These are phyloP conservation scores for Cordilura impudica DNA, from an alignment of 2,888 invertebrate genomes.

Conservation along the genomic window DNA sequence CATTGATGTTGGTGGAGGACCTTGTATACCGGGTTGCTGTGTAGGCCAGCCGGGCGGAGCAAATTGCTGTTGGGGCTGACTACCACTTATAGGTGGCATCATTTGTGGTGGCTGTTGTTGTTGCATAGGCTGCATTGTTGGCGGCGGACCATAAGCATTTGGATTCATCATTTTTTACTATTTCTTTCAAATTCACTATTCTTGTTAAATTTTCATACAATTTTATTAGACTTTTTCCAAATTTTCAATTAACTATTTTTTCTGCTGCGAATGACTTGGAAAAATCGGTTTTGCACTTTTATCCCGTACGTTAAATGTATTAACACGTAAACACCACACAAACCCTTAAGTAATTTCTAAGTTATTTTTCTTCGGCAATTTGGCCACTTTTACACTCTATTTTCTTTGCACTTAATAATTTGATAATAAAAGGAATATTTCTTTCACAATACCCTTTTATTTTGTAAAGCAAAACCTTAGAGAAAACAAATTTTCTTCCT, in stretches of 20 bases:
- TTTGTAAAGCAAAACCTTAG: background rate
- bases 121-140: slow-evolving; percentile 69
- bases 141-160: slow-evolving; percentile 75
- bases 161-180: slow-evolving; percentile 71
- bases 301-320: slow-evolving; percentile 22
- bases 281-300: slow-evolving; percentile 50
- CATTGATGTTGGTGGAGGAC: slow-evolving; percentile 60
- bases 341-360: background rate
- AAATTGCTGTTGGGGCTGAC: slow-evolving; percentile 68
- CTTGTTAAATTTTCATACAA: slow-evolving; percentile 32
- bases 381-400: background rate
- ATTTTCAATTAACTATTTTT: background rate
- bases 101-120: slow-evolving; percentile 36
- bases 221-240: background rate
- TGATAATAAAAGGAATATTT: background rate
- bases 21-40: slow-evolving; percentile 56
- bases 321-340: slow-evolving; percentile 56
- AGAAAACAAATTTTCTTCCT: slow-evolving; percentile 42
- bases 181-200: background rate
- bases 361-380: background rate
- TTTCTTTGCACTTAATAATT: background rate
- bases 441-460: background rate
- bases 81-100: slow-evolving; percentile 35
- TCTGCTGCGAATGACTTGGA: background rate
- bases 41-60: slow-evolving; percentile 62